A percentile compares a stretch with the other conserved stretches of the same genome.
phyloP scores from a whole-genome alignment of 2,888 invertebrate genomes.

The Leptinotarsa rubiginosa region DNA sequence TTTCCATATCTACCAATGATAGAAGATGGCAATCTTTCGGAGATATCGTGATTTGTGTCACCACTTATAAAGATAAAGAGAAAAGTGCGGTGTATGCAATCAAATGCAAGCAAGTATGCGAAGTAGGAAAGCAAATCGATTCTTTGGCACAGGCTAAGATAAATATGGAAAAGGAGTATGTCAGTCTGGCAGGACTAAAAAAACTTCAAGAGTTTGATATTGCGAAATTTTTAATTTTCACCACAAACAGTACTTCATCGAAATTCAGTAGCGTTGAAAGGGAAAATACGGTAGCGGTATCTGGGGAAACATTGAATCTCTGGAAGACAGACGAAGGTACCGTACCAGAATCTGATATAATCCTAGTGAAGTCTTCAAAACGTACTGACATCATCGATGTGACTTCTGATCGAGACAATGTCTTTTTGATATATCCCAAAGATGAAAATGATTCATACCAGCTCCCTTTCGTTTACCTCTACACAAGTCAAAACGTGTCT shows the following conservation, averaged over 20 bases:
- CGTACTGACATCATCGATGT: constrained; percentile 39
- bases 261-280: constrained; percentile 26
- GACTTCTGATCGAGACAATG: constrained; percentile 38
- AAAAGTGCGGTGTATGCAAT: constrained; percentile 35
- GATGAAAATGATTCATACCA: constrained; percentile 29
- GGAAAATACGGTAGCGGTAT: constrained; percentile 6
- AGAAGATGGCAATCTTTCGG: constrained; percentile 49
- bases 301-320: constrained; percentile 14
- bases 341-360: not conserved
- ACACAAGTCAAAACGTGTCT: constrained; percentile 44
- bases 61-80: constrained; percentile 23
- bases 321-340: constrained; percentile 23
- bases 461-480: constrained; percentile 45
- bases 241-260: constrained; percentile 33
- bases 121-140: constrained; percentile 27
- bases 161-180: constrained; percentile 38
- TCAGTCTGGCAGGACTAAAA: constrained; percentile 26
- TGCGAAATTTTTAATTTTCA: constrained; percentile 42
- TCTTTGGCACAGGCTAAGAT: constrained; percentile 39
- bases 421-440: constrained; percentile 34
- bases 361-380: constrained; percentile 29
- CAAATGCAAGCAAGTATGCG: constrained; percentile 42
- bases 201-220: constrained; percentile 25
- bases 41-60: constrained; percentile 46
- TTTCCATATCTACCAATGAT: constrained; percentile 45